phyloP scores from a whole-genome alignment of 2,888 invertebrate genomes.

The Noctua janthe region DNA sequence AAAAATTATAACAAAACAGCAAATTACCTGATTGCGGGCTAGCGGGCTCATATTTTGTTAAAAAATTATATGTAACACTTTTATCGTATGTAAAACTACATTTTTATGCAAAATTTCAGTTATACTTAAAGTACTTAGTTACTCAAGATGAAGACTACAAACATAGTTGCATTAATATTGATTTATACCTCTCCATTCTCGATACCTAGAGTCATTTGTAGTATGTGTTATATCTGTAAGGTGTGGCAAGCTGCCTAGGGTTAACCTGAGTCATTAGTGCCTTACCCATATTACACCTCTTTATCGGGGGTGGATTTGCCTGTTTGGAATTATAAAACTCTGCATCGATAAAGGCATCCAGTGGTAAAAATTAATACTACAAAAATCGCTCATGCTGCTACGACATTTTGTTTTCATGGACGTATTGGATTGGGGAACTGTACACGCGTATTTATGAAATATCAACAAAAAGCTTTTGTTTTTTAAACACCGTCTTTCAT shows the following conservation, averaged over 20 bases:
- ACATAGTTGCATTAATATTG: slow-evolving; percentile 78
- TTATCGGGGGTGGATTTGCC: neutral
- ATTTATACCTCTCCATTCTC: slow-evolving; percentile 77
- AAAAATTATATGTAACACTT: too few species aligned
- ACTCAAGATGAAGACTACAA: slow-evolving; percentile 72
- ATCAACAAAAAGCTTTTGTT: neutral
- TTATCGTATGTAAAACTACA: neutral
- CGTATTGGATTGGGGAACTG: too few species aligned
- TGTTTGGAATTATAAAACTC: neutral
- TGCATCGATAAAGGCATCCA: neutral
- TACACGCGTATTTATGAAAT: neutral
- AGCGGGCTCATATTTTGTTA: neutral
- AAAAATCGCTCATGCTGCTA: neutral
- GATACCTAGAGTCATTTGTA: slow-evolving; percentile 77
- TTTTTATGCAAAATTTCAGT: slow-evolving; percentile 13
- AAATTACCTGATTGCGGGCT: neutral
- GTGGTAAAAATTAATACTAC: neutral
- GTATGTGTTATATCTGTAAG: slow-evolving; percentile 74
- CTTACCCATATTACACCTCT: neutral
- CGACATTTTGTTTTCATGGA: neutral
- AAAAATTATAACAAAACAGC: neutral
- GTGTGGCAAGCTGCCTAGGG: slow-evolving; percentile 68
- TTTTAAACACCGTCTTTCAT: too few species aligned
- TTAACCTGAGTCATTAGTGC: slow-evolving; percentile 36
- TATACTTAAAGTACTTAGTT: slow-evolving; percentile 52